Evolutionary conservation across 30 jellyfish, hydroid and myxozoan species (phyloP), one percentile per base, ranked within the genome.

Genomic region (Aurelia aurita): DNA sequence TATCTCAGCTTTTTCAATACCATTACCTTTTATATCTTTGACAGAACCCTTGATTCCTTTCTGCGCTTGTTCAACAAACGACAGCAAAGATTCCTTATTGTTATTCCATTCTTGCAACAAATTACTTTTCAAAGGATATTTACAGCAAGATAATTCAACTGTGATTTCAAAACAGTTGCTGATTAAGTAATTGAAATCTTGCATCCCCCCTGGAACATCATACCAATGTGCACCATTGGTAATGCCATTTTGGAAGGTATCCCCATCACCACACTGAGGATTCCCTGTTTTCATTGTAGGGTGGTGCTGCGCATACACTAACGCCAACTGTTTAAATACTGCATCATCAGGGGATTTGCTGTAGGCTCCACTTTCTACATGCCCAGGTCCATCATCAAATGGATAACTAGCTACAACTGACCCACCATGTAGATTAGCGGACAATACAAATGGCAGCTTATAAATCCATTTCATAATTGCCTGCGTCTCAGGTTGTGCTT

Each of bases 191-290:
- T 96, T 96, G 88, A 96, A 96, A 68, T 96, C 99, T 59, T 96
- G 99, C 99, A 96, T 96, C 32, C 98, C 98, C 19, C 98, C 97
- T 22, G 99, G 97, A 12, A 91, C 98, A 80, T 91, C 96, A 77
- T 96, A 91, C 99, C 99, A 96, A 69, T 44, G 82, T n/a, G 99
- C 99, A 58, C 98, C 99, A 91, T 96, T 96, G 25, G 99, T 96
- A 23, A 96, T 89, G 46, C 99, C 99, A 53, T 87, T 72, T 18
- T 80, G 72, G 74, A 96, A 88, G 7, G 71, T 67, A 67, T 90
- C 98, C 32, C 95, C 88, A 31, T 86, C 93, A n/a, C 87, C 94
- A 69, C 99, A 95, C 14, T 87, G 55, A 20, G 99, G 99, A 43
- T 88, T 70, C 35, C 98, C 98, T 12, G 97, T 83, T 78, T 83